Evolutionary conservation across 1,140 invertebrate genomes (phyloP), one percentile per base, ranked within the genome.

Genomic region (Zophobas morio): DNA sequence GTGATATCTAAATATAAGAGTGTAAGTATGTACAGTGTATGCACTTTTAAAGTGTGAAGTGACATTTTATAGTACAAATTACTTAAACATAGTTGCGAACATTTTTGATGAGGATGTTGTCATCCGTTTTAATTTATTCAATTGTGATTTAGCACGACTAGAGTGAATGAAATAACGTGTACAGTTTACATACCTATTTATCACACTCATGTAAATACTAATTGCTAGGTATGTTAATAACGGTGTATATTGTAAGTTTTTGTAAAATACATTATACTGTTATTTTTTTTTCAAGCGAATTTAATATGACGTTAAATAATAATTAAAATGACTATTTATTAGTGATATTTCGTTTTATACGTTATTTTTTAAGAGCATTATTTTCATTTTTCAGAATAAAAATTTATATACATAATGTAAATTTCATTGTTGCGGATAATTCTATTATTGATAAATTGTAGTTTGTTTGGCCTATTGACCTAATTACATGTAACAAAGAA

Each of bases 361-460:
- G 53, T 20, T 51, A 53, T n/a, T 73, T 72, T 70, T 73, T 73
- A 73, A 73, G 71, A 73, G 51, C 54, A 72, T 73, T 56, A 73
- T 54, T 72, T 53, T 72, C 35, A 72, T 73, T 73, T 73, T 73
- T 73, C 35, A 35, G 53, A 72, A 20, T 20, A 37, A 72, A 72
- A 66, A 42, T 66, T 66, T 66, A 66, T 46, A 46, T 66, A 66
- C 37, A n/a, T 33, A 20, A 66, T 20, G 33, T 57, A 39, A 66
- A 42, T 66, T 42, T 66, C 35, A 60, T n/a, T 35, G 36, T 60
- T 60, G 37, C 1, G 56, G 3, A 60, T 36, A 36, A 36, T 60
- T 60, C 37, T 39, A 35, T 46, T 46, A 39, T 60, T 60, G 37
- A n/a, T 60, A 1, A 36, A 8, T 20, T 53, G 20, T 53, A 2